These are phyloP conservation scores for Tangara arthus DNA, from an alignment of 2,797 vertebrate species.

Conservation along the genomic window DNA sequence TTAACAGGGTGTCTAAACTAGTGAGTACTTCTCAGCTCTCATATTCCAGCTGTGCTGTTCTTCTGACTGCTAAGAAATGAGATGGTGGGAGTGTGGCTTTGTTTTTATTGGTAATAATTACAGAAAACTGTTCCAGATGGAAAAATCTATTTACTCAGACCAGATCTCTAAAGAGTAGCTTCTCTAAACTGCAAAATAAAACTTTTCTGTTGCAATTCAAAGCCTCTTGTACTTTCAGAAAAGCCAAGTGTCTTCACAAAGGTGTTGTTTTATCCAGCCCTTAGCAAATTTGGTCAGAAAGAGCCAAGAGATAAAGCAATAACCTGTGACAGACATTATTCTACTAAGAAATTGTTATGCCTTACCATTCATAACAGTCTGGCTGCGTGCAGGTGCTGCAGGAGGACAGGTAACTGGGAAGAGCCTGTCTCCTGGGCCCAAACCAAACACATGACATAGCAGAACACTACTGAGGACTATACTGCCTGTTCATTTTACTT, in stretches of 20 bases:
- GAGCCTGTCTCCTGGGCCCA: not conserved
- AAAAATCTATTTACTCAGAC: not conserved
- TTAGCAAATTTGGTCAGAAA: accelerated
- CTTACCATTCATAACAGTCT: accelerated
- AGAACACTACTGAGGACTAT: not conserved
- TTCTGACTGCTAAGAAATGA: not conserved
- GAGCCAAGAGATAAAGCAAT: not conserved
- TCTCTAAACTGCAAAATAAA: not conserved
- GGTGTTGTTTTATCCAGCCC: not conserved
- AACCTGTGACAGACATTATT: not conserved
- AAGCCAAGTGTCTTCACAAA: not conserved
- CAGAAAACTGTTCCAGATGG: not conserved
- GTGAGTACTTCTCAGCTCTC: not conserved
- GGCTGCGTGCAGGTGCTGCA: not conserved
- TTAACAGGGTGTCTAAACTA: not conserved
- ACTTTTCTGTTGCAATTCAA: not conserved
- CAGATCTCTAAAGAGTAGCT: not conserved
- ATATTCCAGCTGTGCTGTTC: not conserved
- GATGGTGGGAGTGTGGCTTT: not conserved
- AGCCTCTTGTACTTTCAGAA: not conserved
- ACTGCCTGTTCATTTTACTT: not conserved
- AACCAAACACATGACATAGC: not conserved
- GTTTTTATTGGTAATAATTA: not conserved
- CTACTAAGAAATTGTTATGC: not conserved
- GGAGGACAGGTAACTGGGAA: not conserved